These are phyloP conservation scores for Austrolebias charrua DNA, from an alignment of 2,797 vertebrate genomes.

Conservation along the genomic window DNA sequence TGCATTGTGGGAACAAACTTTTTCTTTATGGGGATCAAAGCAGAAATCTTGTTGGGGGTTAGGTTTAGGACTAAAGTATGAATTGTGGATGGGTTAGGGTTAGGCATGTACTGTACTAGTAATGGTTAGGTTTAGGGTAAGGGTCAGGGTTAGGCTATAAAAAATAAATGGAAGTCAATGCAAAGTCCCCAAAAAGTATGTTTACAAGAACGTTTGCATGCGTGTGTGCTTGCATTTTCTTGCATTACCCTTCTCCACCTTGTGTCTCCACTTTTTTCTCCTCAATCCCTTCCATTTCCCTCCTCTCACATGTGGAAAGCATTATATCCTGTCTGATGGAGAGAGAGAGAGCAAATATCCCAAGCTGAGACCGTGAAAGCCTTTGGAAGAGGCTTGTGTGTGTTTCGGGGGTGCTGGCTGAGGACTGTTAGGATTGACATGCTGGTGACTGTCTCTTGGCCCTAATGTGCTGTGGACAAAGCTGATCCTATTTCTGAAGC, in stretches of 20 bases:
- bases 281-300: conserved; percentile 40
- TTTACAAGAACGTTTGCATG: too few relatives aligned
- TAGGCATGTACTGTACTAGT: too few relatives aligned
- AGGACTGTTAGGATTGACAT: conserved; percentile 46
- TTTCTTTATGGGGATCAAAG: too few relatives aligned
- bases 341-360: conserved; percentile 73
- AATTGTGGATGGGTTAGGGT: too few relatives aligned
- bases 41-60: too few relatives aligned
- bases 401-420: conserved; percentile 14
- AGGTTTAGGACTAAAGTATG: too few relatives aligned
- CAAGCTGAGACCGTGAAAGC: conserved; percentile 49
- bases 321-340: conserved; percentile 84
- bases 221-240: neutral
- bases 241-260: conserved; percentile 34
- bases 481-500: conserved; percentile 74
- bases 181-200: too few relatives aligned
- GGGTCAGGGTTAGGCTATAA: too few relatives aligned
- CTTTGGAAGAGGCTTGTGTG: conserved; percentile 42
- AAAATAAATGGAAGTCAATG: too few relatives aligned
- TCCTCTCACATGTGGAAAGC: conserved; percentile 81
- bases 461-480: conserved; percentile 70
- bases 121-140: too few relatives aligned
- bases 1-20: too few relatives aligned
- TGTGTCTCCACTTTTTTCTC: conserved; percentile 20
- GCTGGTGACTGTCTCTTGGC: conserved; percentile 38